phyloP scores from a whole-genome alignment of 2,113 vertebrate species.

The Burhinus oedicnemus region DNA sequence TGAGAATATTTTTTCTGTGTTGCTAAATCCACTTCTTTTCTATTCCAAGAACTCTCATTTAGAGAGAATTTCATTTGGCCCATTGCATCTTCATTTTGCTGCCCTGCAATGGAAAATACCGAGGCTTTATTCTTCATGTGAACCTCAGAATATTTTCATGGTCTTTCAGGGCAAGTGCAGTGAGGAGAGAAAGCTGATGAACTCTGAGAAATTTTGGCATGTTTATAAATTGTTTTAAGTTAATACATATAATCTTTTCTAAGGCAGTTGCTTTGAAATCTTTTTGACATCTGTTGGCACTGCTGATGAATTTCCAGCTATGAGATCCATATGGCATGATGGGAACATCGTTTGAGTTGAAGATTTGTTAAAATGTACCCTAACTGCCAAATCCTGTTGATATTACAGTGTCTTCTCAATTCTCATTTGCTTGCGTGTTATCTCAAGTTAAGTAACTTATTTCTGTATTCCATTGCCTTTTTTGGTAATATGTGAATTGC shows the following conservation, averaged over 20 bases:
- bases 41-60: background rate
- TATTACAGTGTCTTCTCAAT: background rate
- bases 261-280: constrained; percentile 17
- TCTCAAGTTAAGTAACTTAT: background rate
- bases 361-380: constrained; percentile 20
- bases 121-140: background rate
- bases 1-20: background rate
- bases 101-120: background rate
- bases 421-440: background rate
- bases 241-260: constrained; percentile 12
- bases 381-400: constrained; percentile 12
- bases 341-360: background rate
- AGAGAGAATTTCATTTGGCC: background rate
- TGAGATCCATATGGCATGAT: background rate
- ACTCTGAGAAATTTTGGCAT: background rate
- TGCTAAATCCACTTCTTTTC: background rate
- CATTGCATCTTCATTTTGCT: background rate
- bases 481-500: background rate
- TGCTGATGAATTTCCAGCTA: constrained; percentile 10
- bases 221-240: constrained; percentile 21
- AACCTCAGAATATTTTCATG: background rate
- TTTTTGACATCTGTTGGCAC: constrained; percentile 35
- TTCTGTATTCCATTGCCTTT: background rate
- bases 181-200: background rate
- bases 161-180: background rate